Base-by-base conservation (phyloP, 1,140 invertebrate species). In the Paraescarpia echinospica region DNA sequence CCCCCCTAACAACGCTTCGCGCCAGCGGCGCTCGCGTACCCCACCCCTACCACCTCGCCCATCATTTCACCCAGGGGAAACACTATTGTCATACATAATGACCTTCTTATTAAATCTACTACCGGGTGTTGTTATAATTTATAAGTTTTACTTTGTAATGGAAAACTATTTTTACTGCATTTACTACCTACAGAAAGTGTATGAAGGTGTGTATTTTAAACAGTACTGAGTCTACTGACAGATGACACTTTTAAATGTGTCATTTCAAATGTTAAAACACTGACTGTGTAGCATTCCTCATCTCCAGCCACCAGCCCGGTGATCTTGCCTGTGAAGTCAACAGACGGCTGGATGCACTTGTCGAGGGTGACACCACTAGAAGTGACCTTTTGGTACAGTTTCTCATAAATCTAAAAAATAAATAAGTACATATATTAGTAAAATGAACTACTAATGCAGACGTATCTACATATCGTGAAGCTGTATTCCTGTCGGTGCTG, bases 271-370 rank as follows among this genome's bases (percentile, higher is more conserved):
- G 14, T 34, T 6, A 41, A 41, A 77, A 77, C 18, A 77, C 22
- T 34, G 34, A 94, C 93, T 59, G 92, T 90, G 91, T 94, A 94
- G 31, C 94, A 93, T 35, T 94, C 93, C 88, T 94, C 94, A 91
- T 94, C 94, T 89, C 94, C 94, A 34, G 94, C 94, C 14, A 94
- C 92, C 89, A 93, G 34, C 27, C 94, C 94, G 31, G 94, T 92
- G 33, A 92, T 93, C 35, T 89, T 91, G 88, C 34, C 92, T 51
- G 33, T 94, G 93, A 59, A 91, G 93, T 93, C 93, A 27, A 93
- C 92, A 22, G 94, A 94, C 35, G 93, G 90, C 91, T 94, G 94
- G 41, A 94, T 94, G 88, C 93, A 93, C 34, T 93, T 90, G 89
- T 94, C 94, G 5, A 94, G 77, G 34, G 94, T 94, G 34, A 92